Evolutionary conservation across 2,113 vertebrate genomes (phyloP).

Genomic region (Pholis gunnellus): DNA sequence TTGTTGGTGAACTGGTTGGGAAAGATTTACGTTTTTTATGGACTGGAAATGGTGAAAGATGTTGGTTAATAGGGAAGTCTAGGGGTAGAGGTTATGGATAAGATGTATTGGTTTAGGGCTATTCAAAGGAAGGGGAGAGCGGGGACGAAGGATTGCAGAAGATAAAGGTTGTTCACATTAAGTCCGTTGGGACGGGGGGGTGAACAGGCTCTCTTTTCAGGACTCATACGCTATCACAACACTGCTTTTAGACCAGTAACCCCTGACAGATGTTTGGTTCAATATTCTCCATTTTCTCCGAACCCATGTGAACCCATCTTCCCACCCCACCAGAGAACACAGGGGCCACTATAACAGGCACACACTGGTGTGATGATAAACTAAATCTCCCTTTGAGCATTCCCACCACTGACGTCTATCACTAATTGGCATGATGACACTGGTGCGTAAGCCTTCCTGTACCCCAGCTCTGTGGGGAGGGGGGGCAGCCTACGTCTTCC

Average conservation of each 20-base stretch:
- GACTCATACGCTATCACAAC: conserved; percentile 57
- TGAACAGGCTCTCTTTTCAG: conserved; percentile 62
- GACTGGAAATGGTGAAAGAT: not conserved
- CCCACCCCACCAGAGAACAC: conserved; percentile 74
- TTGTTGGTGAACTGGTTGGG: not conserved
- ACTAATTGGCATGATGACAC: conserved; percentile 95
- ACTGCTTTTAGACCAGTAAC: conserved; percentile 67
- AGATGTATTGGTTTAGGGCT: not conserved
- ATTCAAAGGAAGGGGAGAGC: not conserved
- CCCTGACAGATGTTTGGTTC: conserved; percentile 62
- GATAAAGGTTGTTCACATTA: conserved; percentile 31
- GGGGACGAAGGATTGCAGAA: conserved; percentile 37
- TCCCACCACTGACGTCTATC: conserved; percentile 77
- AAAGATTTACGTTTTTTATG: not conserved
- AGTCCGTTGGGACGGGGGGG: conserved; percentile 29
- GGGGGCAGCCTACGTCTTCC: conserved; percentile 71
- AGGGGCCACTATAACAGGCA: conserved; percentile 94
- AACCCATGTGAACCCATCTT: conserved; percentile 38
- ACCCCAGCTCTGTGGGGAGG: conserved; percentile 54
- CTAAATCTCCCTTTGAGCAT: conserved; percentile 70
- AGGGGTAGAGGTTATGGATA: not conserved
- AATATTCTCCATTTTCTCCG: conserved; percentile 30
- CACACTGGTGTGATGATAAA: conserved; percentile 96
- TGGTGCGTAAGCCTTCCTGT: conserved; percentile 82
- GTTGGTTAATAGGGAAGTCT: not conserved